Base-by-base conservation (phyloP, 2,797 vertebrate genomes). In the Salmo trutta region DNA sequence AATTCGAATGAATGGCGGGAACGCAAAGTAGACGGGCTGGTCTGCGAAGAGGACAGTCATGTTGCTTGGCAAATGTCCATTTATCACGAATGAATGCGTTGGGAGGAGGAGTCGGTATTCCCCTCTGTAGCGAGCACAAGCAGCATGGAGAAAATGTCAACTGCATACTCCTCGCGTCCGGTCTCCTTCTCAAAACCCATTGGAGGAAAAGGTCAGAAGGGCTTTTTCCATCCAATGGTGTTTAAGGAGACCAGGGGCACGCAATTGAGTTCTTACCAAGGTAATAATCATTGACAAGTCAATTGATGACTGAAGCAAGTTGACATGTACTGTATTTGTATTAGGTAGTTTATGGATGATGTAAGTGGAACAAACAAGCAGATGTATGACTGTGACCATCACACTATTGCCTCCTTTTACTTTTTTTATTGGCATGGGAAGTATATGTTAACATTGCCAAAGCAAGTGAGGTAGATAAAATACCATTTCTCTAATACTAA, bases 1-100 rank as follows among this genome's bases (percentile, higher is more conserved):
- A 54, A 88, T 93, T 94, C 88, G 92, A 94, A 94, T 74, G 83
- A 71, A 77, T 93, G 94, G 93, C 94, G 93, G 93, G 91, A 94
- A 93, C 81, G 5, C 74, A 75, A 75, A 51, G 15, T 75, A 79
- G 59, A 64, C 59, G 0, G 59, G 59, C 76, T 12, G 80, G 33
- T 52, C 59, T 71, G 75, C 87, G 62, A 36, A 51, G 75, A 54
- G 77, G 52, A 69, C 77, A 80, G 77, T 89, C 81, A 80, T 78
- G 62, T 69, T 41, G 86, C 19, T 77, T 76, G 75, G 84, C 85
- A 84, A 74, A 66, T 84, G 24, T 88, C 85, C 87, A 72, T 90
- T 85, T 90, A 90, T 92, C 89, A 87, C 87, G 90, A 91, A 91
- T 87, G 92, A 85, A 83, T 87, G 87, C 83, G 89, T 83, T 79